Conservation (phyloP, 2,797 vertebrate species). For the Danio tinwini region DNA sequence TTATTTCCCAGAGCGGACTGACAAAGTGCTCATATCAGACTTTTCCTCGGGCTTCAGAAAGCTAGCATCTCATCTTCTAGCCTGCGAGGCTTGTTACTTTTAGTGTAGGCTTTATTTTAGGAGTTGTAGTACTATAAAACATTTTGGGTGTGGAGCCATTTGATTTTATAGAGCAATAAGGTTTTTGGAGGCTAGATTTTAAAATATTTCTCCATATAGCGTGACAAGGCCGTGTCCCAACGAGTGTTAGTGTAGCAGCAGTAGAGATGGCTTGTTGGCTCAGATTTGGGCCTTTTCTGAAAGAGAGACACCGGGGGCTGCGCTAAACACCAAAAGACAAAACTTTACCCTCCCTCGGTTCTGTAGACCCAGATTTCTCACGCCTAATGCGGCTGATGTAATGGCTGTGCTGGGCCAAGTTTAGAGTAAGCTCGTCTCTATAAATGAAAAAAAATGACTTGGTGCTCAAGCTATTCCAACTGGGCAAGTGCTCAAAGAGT, state of each 20-base stretch:
- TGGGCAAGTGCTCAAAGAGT: conserved; percentile 49
- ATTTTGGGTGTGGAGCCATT: conserved; percentile 53
- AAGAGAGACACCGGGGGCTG: conserved; percentile 50
- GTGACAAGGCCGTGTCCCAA: conserved; percentile 45
- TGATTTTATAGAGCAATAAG: conserved; percentile 58
- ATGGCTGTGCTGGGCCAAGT: conserved; percentile 72
- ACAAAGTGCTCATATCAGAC: conserved; percentile 17
- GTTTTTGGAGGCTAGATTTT: conserved; percentile 41
- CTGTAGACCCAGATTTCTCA: conserved; percentile 77
- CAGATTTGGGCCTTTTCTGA: conserved; percentile 52
- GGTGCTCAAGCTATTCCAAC: conserved; percentile 63
- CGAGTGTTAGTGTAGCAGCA: conserved; percentile 20
- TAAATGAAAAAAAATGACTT: conserved; percentile 68
- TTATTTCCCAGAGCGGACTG: conserved; percentile 26
- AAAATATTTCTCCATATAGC: conserved; percentile 37
- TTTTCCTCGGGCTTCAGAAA: conserved; percentile 17
- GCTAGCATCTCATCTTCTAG: conserved; percentile 32
- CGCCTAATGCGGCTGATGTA: conserved; percentile 76
- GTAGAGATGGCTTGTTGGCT: conserved; percentile 38
- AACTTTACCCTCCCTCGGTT: conserved; percentile 62
- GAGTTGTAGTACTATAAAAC: conserved; percentile 49
- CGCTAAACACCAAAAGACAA: conserved; percentile 67
- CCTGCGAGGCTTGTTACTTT: conserved; percentile 40
- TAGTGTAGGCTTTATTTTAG: conserved; percentile 19
- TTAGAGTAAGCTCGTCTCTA: conserved; percentile 67